Base-by-base conservation (phyloP, 2,888 invertebrate genomes). In the Dusona sp. region DNA sequence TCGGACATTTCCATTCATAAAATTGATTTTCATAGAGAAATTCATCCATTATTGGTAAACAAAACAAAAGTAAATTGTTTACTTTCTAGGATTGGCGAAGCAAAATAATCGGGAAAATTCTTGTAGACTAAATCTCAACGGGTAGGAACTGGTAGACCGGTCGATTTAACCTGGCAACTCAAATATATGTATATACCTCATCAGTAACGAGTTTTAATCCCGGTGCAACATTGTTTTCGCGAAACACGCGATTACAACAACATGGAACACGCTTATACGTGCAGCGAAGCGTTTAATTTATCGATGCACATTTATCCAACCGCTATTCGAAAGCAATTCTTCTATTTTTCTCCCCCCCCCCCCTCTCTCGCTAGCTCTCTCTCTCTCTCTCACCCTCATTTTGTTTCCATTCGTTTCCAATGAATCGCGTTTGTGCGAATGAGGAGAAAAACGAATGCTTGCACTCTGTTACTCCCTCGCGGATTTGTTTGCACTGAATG, bases 281-380 rank as follows among this genome's bases (percentile, higher is more conserved):
- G 72, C 84, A 70, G 29, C 86, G 84, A 82, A 84, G 81, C 84
- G 81, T 74, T 81, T 86, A 84, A 86, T 86, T 84, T 86, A 86
- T 86, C 78, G 64, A 74, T 78, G 72, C 83, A 61, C 48, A 54
- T 81, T 84, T 79, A 81, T 84, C 81, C 38, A 72, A 29, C 80
- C 22, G 42, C 75, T 72, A 68, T 84, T 68, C 61, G 29, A 81
- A 74, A 36, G 54, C 51, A 48, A 45, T 77, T 61, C 29, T 61
- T 61, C 4, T 22, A 29, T 61, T 61, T 61, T 61, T 29, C 11
- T 61, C 9, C 9, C 9, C 1, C 11, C 16, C 13, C 6, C 13
- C 29, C 29, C 61, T 13, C 29, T 42, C 9, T 42, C 1, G 11
- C 16, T 29, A n/a, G n/a, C n/a, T n/a, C n/a, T 42, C 9, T 42